Evolutionary conservation across 2,888 invertebrate species (phyloP).

Genomic region (Nomada lathburiana): DNA sequence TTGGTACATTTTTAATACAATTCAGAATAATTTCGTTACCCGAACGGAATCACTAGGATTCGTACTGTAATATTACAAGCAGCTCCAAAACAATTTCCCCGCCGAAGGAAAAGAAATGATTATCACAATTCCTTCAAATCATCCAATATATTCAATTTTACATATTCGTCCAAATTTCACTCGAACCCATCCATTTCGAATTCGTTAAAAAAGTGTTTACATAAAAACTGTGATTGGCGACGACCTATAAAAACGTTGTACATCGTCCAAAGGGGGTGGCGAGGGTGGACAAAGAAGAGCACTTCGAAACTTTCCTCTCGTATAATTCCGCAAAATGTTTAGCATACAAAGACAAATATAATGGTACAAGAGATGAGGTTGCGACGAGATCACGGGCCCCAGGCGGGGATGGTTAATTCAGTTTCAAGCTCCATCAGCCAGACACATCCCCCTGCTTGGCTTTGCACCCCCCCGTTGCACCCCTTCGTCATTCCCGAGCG

Average conservation of each 20-base stretch:
- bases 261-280: conserved; percentile 8
- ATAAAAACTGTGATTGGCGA: background rate
- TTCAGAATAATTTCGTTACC: no score
- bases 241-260: conserved; percentile 5
- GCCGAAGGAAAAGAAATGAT: no score
- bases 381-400: conserved; percentile 75
- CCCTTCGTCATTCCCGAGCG: conserved; percentile 57
- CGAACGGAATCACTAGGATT: no score
- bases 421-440: conserved; percentile 81
- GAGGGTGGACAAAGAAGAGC: conserved; percentile 52
- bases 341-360: conserved; percentile 81
- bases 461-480: conserved; percentile 56
- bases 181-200: no score
- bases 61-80: no score
- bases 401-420: conserved; percentile 79
- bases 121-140: no score
- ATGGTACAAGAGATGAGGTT: conserved; percentile 80
- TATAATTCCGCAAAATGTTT: conserved; percentile 79
- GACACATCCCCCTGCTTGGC: conserved; percentile 69
- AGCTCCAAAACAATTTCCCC: no score
- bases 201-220: background rate
- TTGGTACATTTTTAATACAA: no score
- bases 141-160: no score
- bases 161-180: background rate
- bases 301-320: conserved; percentile 64